Evolutionary conservation across 2,797 vertebrate species (phyloP).

Genomic region (Gymnodraco acuticeps): DNA sequence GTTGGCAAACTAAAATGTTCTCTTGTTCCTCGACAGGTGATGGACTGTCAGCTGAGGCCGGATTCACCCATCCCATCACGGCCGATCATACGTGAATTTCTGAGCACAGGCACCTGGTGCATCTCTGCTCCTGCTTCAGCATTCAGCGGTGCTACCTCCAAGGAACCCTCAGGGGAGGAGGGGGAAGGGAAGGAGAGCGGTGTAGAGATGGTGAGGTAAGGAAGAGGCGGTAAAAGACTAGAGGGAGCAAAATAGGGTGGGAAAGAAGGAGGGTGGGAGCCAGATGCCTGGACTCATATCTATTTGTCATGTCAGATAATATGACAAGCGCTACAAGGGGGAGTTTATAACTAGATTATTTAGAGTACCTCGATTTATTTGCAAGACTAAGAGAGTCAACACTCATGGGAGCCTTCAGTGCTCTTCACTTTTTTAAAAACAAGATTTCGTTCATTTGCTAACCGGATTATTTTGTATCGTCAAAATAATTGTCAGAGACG

Average conservation of each 20-base stretch:
- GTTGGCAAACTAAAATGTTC: constrained; percentile 50
- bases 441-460: constrained; percentile 65
- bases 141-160: constrained; percentile 23
- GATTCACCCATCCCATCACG: constrained; percentile 35
- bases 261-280: constrained; percentile 31
- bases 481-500: constrained; percentile 40
- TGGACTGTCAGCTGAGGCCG: constrained; percentile 31
- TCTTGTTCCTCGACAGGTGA: constrained; percentile 33
- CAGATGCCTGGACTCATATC: constrained; percentile 52
- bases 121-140: constrained; percentile 29
- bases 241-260: constrained; percentile 27
- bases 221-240: constrained; percentile 10
- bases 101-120: constrained; percentile 48
- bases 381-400: constrained; percentile 61
- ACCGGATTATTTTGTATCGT: constrained; percentile 57
- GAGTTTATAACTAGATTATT: constrained; percentile 78
- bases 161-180: constrained; percentile 8
- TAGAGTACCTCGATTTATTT: constrained; percentile 75
- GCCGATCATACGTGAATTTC: constrained; percentile 41
- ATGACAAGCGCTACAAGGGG: constrained; percentile 71
- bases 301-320: constrained; percentile 82
- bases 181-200: background rate
- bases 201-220: background rate
- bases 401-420: constrained; percentile 37
- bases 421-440: constrained; percentile 60